Base-by-base conservation (phyloP, 2,888 invertebrate genomes). In the Oxytorus armatus region DNA sequence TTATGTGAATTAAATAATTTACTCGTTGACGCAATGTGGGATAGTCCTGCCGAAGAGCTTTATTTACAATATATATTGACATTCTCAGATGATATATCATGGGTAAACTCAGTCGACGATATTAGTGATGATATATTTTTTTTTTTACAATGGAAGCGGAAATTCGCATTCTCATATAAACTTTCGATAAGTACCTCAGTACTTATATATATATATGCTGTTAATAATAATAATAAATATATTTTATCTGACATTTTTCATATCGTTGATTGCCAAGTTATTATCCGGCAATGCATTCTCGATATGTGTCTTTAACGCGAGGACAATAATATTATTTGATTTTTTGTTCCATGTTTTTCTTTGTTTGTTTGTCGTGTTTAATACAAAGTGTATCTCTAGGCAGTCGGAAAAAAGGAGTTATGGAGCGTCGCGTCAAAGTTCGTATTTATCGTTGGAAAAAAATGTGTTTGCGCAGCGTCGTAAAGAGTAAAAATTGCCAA, bases 51-150 rank as follows among this genome's bases (percentile, higher is more conserved):
- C 83, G 85, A 85, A 86, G 83, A 87, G 82, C 83, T 85, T 82
- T 84, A 84, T 89, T 87, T 88, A 89, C 89, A 89, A 86, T 85
- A 84, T 83, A 82, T 87, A 86, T 86, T 86, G 86, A 88, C 88
- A 86, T 86, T 83, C 80, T 88, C 79, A 83, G 83, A 85, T 85
- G 68, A 87, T 79, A 73, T 73, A 82, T 72, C 63, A 82, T 81
- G 79, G 77, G 74, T 73, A 61, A 76, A 82, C 79, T 86, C 88
- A 86, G 87, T 87, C 86, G 80, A 86, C 82, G 85, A 84, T 85
- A 85, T 85, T 86, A 85, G 85, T 81, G 63, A 83, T n/a, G n/a
- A n/a, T n/a, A n/a, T n/a, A n/a, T n/a, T n/a, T n/a, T n/a, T n/a
- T n/a, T 77, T 79, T 74, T 82, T 39, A 82, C 82, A 80, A 77